Conservation (phyloP, 2,113 vertebrate genomes). For the Protomyctophum bolini region DNA sequence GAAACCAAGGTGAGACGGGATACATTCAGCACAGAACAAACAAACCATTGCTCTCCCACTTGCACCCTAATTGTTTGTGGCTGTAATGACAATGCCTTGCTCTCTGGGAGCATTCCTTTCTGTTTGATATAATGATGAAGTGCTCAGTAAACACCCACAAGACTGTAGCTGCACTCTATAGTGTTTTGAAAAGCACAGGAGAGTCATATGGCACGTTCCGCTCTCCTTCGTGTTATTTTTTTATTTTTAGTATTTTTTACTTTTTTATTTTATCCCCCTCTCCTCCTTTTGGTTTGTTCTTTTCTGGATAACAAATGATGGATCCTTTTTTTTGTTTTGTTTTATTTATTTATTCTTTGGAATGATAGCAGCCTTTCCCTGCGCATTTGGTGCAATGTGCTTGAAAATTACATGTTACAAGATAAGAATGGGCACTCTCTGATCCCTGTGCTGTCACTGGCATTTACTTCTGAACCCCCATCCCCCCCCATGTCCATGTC, state of each 20-base stretch:
- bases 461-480: conserved; percentile 81
- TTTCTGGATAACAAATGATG: conserved; percentile 37
- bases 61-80: conserved; percentile 80
- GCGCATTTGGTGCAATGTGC: conserved; percentile 71
- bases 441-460: conserved; percentile 80
- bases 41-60: conserved; percentile 79
- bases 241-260: conserved; percentile 40
- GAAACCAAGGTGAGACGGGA: conserved; percentile 63
- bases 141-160: conserved; percentile 66
- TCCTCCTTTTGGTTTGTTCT: conserved; percentile 38
- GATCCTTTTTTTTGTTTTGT: conserved; percentile 41
- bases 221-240: conserved; percentile 56
- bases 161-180: conserved; percentile 54
- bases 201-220: conserved; percentile 59
- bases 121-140: conserved; percentile 78
- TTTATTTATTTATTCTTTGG: conserved; percentile 43
- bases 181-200: conserved; percentile 65
- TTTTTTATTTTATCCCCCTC: conserved; percentile 24
- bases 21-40: conserved; percentile 82
- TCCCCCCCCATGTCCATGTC: conserved; percentile 66
- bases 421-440: conserved; percentile 65
- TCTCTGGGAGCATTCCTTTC: conserved; percentile 70
- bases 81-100: conserved; percentile 75
- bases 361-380: conserved; percentile 67
- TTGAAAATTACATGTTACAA: conserved; percentile 63